phyloP scores from a whole-genome alignment of 2,113 vertebrate genomes.

The Aphyosemion australe region DNA sequence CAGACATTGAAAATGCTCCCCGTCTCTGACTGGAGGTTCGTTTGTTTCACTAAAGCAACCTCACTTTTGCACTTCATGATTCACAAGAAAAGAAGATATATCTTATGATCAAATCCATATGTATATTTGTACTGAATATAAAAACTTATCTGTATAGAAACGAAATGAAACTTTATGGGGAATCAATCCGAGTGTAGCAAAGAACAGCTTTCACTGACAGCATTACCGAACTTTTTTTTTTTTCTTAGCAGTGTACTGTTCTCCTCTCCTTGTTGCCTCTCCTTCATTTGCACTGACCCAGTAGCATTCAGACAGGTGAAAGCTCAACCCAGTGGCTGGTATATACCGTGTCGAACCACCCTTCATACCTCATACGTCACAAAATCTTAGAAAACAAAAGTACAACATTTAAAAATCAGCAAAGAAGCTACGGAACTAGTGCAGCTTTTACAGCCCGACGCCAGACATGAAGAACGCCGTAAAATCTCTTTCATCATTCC shows the following conservation, averaged over 20 bases:
- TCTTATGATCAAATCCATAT: constrained; percentile 73
- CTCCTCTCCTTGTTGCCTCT: constrained; percentile 68
- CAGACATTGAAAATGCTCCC: constrained; percentile 71
- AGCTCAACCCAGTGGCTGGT: constrained; percentile 58
- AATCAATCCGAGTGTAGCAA: constrained; percentile 74
- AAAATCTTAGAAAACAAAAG: constrained; percentile 31
- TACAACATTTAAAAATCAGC: constrained; percentile 12
- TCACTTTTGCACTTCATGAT: constrained; percentile 77
- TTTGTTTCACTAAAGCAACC: constrained; percentile 63
- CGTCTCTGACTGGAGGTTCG: constrained; percentile 61
- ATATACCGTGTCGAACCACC: constrained; percentile 35
- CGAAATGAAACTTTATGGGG: constrained; percentile 61
- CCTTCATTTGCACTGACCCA: constrained; percentile 77
- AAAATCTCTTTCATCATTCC: constrained; percentile 17
- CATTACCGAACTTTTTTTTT: constrained; percentile 49
- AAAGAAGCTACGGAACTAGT: constrained; percentile 14
- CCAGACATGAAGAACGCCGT: not conserved
- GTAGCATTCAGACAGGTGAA: constrained; percentile 76
- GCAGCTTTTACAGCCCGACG: constrained; percentile 35
- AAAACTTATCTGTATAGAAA: constrained; percentile 74
- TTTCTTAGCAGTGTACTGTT: constrained; percentile 58
- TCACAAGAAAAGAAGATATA: constrained; percentile 71
- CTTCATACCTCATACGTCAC: constrained; percentile 34
- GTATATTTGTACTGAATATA: constrained; percentile 79
- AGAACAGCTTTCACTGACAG: constrained; percentile 71